These are phyloP conservation scores for Mormyrops boulengeri DNA, from an alignment of 2,797 vertebrate species.

Conservation along the genomic window DNA sequence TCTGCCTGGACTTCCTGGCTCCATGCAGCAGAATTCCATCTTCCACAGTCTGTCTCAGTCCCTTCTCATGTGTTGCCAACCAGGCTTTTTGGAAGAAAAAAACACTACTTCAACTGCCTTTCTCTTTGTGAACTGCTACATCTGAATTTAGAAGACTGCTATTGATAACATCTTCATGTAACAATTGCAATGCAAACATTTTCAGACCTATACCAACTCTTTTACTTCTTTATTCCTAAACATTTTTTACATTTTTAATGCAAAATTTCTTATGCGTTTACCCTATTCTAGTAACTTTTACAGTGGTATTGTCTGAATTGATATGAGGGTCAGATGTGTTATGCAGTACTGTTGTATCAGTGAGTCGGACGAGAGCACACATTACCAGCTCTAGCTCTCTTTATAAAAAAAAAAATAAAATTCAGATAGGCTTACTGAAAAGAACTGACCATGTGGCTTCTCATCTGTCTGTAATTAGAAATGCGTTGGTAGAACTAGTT, in stretches of 20 bases:
- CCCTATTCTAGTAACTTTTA: neutral
- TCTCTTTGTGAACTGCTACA: neutral
- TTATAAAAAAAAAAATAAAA: neutral
- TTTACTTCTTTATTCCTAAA: neutral
- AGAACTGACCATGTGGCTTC: neutral
- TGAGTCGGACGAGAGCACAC: neutral
- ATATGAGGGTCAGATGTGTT: neutral
- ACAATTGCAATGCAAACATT: neutral
- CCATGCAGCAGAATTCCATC: neutral
- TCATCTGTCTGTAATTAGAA: neutral
- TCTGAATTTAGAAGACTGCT: neutral
- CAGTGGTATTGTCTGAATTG: neutral
- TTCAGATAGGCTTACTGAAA: neutral
- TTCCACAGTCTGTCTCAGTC: neutral
- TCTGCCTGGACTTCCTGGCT: neutral
- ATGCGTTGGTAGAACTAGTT: slow-evolving; percentile 2
- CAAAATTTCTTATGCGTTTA: neutral
- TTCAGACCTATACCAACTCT: neutral
- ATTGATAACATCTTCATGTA: neutral
- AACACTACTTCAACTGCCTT: neutral
- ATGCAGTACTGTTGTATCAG: neutral
- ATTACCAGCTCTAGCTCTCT: neutral
- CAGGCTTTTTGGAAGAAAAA: neutral
- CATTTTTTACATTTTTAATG: slow-evolving; percentile 3
- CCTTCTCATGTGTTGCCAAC: neutral